Conservation (phyloP, 53 echinoderm and acorn worm genomes). For the Apostichopus leukothele region DNA sequence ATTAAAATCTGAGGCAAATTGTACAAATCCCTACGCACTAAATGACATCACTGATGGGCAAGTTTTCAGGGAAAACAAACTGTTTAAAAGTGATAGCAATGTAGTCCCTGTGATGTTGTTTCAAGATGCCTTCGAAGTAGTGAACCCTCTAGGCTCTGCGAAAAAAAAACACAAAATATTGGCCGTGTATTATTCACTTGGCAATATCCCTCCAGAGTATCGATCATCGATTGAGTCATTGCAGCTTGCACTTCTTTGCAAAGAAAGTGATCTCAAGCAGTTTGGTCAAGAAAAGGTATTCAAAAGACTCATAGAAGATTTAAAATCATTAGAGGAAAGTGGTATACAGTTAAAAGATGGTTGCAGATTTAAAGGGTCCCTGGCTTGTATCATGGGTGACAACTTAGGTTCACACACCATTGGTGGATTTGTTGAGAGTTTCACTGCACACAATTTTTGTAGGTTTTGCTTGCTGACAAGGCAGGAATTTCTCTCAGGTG, state of each 20-base stretch:
- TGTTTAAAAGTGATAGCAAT: too few relatives aligned
- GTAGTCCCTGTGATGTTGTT: constrained; percentile 36
- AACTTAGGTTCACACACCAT: constrained; percentile 19
- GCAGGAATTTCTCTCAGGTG: constrained; percentile 16
- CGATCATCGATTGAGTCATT: constrained; percentile 58
- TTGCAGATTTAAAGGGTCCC: not conserved
- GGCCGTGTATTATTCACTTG: constrained; percentile 67
- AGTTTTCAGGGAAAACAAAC: too few relatives aligned
- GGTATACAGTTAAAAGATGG: not conserved
- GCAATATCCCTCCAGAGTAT: constrained; percentile 58
- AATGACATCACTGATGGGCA: too few relatives aligned
- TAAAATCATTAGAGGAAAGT: not conserved
- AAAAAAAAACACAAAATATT: constrained; percentile 66
- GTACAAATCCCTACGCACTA: too few relatives aligned
- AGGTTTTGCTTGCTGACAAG: not conserved
- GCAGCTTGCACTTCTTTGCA: constrained; percentile 64
- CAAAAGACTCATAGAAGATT: constrained; percentile 53
- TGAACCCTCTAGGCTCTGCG: constrained; percentile 69
- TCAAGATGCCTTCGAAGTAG: constrained; percentile 72
- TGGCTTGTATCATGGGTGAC: constrained; percentile 11
- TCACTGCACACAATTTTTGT: not conserved
- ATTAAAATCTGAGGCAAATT: too few relatives aligned
- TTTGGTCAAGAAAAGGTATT: constrained; percentile 58
- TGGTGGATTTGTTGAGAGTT: constrained; percentile 33
- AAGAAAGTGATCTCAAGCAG: constrained; percentile 56